A percentile compares a stretch with the other conserved stretches of the same genome.
Conservation (phyloP, 2,797 vertebrate genomes). For the Microctenopoma lineatum region DNA sequence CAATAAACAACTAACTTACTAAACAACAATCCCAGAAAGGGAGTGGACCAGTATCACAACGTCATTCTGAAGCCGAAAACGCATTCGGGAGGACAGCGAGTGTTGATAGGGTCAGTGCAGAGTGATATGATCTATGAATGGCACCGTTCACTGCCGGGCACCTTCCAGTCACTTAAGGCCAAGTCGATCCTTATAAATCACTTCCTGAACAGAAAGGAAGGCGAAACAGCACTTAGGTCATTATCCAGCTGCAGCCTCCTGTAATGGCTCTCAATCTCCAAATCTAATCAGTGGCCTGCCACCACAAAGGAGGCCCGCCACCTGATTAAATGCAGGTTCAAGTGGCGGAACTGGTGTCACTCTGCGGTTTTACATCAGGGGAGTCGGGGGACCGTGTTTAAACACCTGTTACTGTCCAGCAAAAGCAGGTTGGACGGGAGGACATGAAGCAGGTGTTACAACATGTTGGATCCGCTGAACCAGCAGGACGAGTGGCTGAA, state of each 20-base stretch:
- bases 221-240: slow-evolving; percentile 76
- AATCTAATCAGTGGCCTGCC: slow-evolving; percentile 76
- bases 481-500: slow-evolving; percentile 9
- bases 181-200: slow-evolving; percentile 68
- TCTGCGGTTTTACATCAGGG: slow-evolving; percentile 45
- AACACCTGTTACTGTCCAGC: slow-evolving; percentile 58
- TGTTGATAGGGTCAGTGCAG: slow-evolving; percentile 58
- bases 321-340: slow-evolving; percentile 76
- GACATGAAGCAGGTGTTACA: slow-evolving; percentile 33
- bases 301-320: slow-evolving; percentile 60
- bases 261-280: slow-evolving; percentile 74
- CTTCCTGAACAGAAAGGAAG: slow-evolving; percentile 72
- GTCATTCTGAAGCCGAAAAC: slow-evolving; percentile 28
- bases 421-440: slow-evolving; percentile 2
- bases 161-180: slow-evolving; percentile 52
- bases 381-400: slow-evolving; percentile 46
- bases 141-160: slow-evolving; percentile 31
- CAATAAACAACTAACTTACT: neutral
- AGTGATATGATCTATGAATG: slow-evolving; percentile 60
- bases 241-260: slow-evolving; percentile 67
- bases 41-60: slow-evolving; percentile 8
- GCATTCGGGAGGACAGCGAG: slow-evolving; percentile 2
- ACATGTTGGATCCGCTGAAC: slow-evolving; percentile 14
- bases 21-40: neutral
- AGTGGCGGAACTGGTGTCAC: slow-evolving; percentile 54